Conservation (phyloP, 2,888 invertebrate species). For the Conops quadrifasciatus region DNA sequence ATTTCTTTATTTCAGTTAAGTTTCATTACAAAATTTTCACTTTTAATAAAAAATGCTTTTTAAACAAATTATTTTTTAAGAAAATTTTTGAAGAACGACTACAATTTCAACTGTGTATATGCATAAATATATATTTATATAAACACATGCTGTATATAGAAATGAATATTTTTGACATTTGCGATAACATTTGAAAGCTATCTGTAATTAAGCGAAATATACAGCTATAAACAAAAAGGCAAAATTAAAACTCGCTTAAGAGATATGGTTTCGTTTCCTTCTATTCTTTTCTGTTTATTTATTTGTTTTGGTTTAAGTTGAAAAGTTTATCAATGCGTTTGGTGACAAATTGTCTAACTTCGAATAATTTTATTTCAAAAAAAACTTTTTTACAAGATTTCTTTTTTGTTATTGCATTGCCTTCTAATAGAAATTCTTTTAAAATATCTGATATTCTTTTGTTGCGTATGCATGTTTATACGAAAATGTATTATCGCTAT, state of each 20-base stretch:
- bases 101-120: background rate
- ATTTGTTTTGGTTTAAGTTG: background rate
- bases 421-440: no score
- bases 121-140: background rate
- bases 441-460: no score
- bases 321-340: slow-evolving; percentile 17
- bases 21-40: no score
- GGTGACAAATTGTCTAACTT: slow-evolving; percentile 27
- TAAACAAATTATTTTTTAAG: no score
- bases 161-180: slow-evolving; percentile 23
- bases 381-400: no score
- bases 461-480: no score
- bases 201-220: slow-evolving; percentile 26
- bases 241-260: slow-evolving; percentile 3
- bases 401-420: no score
- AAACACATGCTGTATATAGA: background rate
- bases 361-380: background rate
- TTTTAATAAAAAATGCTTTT: no score
- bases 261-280: background rate
- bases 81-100: no score
- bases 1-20: no score
- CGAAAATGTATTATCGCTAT: no score
- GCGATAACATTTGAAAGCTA: slow-evolving; percentile 29
- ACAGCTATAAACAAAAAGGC: slow-evolving; percentile 14
- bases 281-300: background rate